A percentile compares a stretch with the other conserved stretches of the same genome.
phyloP scores from a whole-genome alignment of 2,797 vertebrate species.

The Tapera naevia region DNA sequence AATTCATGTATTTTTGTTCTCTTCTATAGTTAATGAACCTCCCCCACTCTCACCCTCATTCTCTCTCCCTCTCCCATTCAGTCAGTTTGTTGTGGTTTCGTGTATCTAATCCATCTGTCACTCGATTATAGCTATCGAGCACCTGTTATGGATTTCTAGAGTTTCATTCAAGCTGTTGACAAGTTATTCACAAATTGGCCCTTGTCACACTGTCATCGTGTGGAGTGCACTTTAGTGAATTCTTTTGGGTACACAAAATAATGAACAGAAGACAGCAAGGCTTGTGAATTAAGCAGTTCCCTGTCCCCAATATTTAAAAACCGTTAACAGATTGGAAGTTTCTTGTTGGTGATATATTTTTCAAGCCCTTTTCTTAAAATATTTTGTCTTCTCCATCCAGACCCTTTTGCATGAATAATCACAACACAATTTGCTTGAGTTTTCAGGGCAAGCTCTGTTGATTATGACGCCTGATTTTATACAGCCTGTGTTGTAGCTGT shows the following conservation, averaged over 20 bases:
- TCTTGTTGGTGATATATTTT: constrained; percentile 23
- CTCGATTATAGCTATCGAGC: constrained; percentile 72
- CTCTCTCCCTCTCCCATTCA: constrained; percentile 69
- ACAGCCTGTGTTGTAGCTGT: constrained; percentile 21
- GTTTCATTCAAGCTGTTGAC: constrained; percentile 75
- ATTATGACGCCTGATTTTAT: background rate
- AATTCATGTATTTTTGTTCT: constrained; percentile 76
- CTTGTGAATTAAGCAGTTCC: constrained; percentile 56
- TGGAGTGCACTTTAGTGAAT: constrained; percentile 69
- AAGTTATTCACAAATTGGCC: constrained; percentile 76
- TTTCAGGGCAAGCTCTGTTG: constrained; percentile 23
- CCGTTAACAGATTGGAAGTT: constrained; percentile 23
- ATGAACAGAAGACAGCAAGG: constrained; percentile 63
- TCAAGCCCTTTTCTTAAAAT: constrained; percentile 42
- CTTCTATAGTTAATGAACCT: constrained; percentile 75
- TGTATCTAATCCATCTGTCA: constrained; percentile 78
- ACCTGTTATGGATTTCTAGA: constrained; percentile 76
- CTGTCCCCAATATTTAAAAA: constrained; percentile 31
- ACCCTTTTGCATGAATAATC: constrained; percentile 6
- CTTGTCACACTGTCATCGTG: constrained; percentile 69
- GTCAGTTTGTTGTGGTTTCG: constrained; percentile 75
- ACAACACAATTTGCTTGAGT: constrained; percentile 24
- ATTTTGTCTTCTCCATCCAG: constrained; percentile 33
- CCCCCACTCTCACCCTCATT: constrained; percentile 55
- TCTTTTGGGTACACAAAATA: constrained; percentile 73